Evolutionary conservation across 2,797 vertebrate genomes (phyloP), one percentile per base, ranked within the genome.

Genomic region (Rhynchotus rufescens): DNA sequence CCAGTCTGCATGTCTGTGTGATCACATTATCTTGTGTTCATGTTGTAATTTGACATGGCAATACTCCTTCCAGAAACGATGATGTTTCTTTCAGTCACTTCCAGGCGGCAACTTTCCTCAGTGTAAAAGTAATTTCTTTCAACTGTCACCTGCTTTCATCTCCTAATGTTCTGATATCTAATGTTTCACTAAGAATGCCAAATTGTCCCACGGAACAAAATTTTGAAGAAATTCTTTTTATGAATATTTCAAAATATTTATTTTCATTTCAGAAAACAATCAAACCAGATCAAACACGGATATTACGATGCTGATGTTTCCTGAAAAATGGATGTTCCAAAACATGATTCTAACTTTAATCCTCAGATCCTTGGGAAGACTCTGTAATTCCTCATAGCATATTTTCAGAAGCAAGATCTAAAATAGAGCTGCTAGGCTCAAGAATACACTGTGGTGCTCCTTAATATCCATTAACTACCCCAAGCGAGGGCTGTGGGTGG

Each of bases 141-240:
- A 81, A 79, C 77, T 93, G 93, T 94, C 84, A 80, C 25, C 51
- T 22, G 82, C 93, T 96, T 95, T 96, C 85, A 95, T 96, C 93
- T 95, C 2, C 1, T n/a, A 67, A 44, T 86, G 87, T 93, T 92
- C 89, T 89, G 87, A 93, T 87, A 90, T 92, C 82, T 87, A 92
- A 69, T 45, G 62, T 94, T 92, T 95, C 90, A 92, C 45, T 75
- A 87, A 87, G 84, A 93, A 95, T 87, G 87, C 82, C 90, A 95
- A 88, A 95, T 93, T 83, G 93, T 84, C 28, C 76, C 71, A 56
- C 15, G 67, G 87, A 96, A 92, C 74, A 92, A 94, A 96, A 94
- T 94, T 95, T 89, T 79, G 89, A 92, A 88, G 67, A 90, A 95
- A 94, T 94, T 92, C 90, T 64, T 93, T 92, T 67, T 69, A 92